Evolutionary conservation across 2,888 invertebrate genomes (phyloP), one percentile per base, ranked within the genome.

Genomic region (Euzophera pinguis): DNA sequence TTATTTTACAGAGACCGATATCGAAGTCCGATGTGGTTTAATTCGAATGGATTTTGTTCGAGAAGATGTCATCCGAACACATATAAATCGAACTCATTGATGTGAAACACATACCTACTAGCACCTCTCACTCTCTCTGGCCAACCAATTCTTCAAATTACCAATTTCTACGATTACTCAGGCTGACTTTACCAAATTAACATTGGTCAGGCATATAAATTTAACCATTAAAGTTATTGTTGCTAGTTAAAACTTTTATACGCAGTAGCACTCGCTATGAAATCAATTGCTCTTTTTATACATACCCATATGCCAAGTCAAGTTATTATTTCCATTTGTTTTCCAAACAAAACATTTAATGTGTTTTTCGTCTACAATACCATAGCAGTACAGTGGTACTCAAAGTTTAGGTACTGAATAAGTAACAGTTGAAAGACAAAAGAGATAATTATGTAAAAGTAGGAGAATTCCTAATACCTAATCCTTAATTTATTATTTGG

Each of bases 321-420:
- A 35, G 22, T 50, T 42, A 50, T 50, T 42, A 50, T 43, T 35
- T 50, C 42, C 42, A n/a, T n/a, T 37, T 37, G 37, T 45, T 45
- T 14, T 32, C 16, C 32, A 50, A 42, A 50, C 41, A 41, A 49
- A 50, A 42, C 42, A 34, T 35, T 54, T 62, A 60, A 52, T 56
- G 60, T 63, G 22, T 42, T 32, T 42, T 50, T 13, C 58, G 63
- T 59, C 80, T 66, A 85, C 84, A 82, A 67, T 84, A 32, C 29
- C 14, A 10, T 14, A 29, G 22, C 9, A 22, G 22, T 7, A 17
- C 27, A 43, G 42, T 4, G 42, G 0, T 43, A n/a, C 42, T 29
- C 42, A 43, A 43, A 43, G 12, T 29, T 1, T 32, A 10, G 32
- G 7, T 22, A 22, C 22, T 22, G 22, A 5, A 22, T 3, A 22